Evolutionary conservation across 2,113 vertebrate species (phyloP).

Genomic region (Erinaceus europaeus): DNA sequence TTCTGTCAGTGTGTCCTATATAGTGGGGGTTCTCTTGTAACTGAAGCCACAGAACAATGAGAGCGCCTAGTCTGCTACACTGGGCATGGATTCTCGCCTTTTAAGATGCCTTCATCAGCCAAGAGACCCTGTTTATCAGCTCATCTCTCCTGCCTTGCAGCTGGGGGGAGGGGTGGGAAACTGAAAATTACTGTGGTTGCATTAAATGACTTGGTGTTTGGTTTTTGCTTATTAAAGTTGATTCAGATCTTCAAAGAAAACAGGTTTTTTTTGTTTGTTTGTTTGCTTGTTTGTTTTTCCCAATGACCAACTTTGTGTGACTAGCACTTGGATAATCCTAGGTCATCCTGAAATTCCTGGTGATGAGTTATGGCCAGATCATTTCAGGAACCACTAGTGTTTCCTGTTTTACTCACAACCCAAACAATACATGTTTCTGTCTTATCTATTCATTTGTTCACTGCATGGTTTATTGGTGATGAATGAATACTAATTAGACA

Average conservation of each 20-base stretch:
- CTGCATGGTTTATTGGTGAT: not conserved
- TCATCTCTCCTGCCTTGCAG: not conserved
- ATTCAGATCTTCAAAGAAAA: constrained; percentile 12
- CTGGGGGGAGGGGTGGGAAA: not conserved
- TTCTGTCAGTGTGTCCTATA: not conserved
- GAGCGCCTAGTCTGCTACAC: not conserved
- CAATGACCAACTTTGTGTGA: not conserved
- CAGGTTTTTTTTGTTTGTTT: too few relatives aligned
- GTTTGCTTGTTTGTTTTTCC: too few relatives aligned
- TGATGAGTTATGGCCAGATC: not conserved
- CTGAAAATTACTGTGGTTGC: not conserved
- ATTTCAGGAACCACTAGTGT: not conserved
- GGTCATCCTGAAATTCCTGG: not conserved
- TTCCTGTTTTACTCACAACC: not conserved
- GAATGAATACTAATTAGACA: not conserved
- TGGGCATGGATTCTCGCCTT: not conserved
- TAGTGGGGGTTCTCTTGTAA: not conserved
- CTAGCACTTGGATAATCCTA: not conserved
- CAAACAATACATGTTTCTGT: not conserved
- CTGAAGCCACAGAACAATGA: not conserved
- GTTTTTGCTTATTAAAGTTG: constrained; percentile 38
- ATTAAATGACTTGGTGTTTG: constrained; percentile 25
- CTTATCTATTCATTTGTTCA: not conserved
- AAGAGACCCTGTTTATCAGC: not conserved
- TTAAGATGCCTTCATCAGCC: not conserved